Percentiles rank a stretch among this genome's conserved stretches.
phyloP scores from a whole-genome alignment of 2,888 invertebrate species.

The Cryptops parisi region DNA sequence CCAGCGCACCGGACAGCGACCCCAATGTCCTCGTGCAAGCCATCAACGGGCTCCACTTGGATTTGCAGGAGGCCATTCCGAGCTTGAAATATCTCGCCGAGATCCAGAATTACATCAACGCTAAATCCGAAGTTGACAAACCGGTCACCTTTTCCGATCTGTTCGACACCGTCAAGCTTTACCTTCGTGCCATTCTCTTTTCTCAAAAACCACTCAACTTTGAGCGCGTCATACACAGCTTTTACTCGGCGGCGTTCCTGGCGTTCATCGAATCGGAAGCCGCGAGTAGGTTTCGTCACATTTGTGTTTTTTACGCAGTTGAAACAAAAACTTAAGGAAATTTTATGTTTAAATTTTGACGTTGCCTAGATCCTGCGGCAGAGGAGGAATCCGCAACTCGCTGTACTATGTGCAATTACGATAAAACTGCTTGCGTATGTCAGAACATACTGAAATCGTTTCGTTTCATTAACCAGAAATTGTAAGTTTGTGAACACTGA shows the following conservation, averaged over 20 bases:
- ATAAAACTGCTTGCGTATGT: conserved; percentile 40
- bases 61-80: not conserved
- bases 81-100: not conserved
- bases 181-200: conserved; percentile 3
- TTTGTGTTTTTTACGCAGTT: too few relatives aligned
- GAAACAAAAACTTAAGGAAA: too few relatives aligned
- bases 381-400: too few relatives aligned
- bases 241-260: conserved; percentile 2
- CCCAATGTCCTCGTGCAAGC: not conserved
- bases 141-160: not conserved
- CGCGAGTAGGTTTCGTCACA: too few relatives aligned
- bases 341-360: too few relatives aligned
- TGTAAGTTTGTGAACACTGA: conserved; percentile 22
- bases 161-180: conserved; percentile 1
- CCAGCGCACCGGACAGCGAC: not conserved
- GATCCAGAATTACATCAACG: conserved; percentile 1
- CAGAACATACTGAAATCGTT: conserved; percentile 52
- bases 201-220: conserved; percentile 5
- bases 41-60: not conserved
- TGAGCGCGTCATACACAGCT: conserved; percentile 1
- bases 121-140: not conserved
- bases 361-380: too few relatives aligned
- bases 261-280: not conserved
- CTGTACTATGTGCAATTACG: conserved; percentile 2
- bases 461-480: conserved; percentile 56